Conservation (phyloP, 2,888 invertebrate genomes). For the Drosophila paramelanica region DNA sequence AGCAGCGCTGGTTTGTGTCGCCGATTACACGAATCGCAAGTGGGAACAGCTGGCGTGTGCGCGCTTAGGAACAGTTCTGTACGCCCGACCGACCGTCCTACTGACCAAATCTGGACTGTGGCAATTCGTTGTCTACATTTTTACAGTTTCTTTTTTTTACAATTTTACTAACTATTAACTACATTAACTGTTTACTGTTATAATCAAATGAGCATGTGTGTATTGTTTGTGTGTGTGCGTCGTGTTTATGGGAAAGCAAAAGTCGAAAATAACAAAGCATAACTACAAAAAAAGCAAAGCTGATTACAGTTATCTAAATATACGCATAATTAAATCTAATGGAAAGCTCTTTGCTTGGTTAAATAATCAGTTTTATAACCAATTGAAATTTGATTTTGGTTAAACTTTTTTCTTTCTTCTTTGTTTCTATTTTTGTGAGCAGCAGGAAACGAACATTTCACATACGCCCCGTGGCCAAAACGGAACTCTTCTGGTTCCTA, state of each 20-base stretch:
- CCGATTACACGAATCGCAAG: slow-evolving; percentile 13
- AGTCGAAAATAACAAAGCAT: slow-evolving; percentile 16
- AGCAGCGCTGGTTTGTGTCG: slow-evolving; percentile 43
- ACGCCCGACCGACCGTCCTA: slow-evolving; percentile 17
- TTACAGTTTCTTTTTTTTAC: slow-evolving; percentile 9
- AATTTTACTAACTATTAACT: slow-evolving; percentile 12
- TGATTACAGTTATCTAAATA: slow-evolving; percentile 1
- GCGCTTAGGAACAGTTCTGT: slow-evolving; percentile 63
- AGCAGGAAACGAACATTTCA: slow-evolving; percentile 11
- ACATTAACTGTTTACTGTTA: slow-evolving; percentile 73
- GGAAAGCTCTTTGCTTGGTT: slow-evolving; percentile 20
- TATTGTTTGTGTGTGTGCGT: slow-evolving; percentile 4
- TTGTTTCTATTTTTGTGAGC: slow-evolving; percentile 5
- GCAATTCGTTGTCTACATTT: slow-evolving; percentile 58
- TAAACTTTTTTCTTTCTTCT: slow-evolving; percentile 1
- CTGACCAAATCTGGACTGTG: slow-evolving; percentile 50
- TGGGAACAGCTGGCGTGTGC: slow-evolving; percentile 54
- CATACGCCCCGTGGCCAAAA: slow-evolving; percentile 10
- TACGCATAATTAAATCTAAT: slow-evolving; percentile 9
- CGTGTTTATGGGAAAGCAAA: slow-evolving; percentile 17
- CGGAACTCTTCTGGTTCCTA: slow-evolving; percentile 39
- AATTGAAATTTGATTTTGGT: slow-evolving; percentile 31
- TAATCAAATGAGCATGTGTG: slow-evolving; percentile 27
- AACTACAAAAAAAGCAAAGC: slow-evolving; percentile 10
- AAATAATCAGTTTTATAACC: slow-evolving; percentile 31